phyloP scores from a whole-genome alignment of 2,888 invertebrate genomes.

The Urechis unicinctus region DNA sequence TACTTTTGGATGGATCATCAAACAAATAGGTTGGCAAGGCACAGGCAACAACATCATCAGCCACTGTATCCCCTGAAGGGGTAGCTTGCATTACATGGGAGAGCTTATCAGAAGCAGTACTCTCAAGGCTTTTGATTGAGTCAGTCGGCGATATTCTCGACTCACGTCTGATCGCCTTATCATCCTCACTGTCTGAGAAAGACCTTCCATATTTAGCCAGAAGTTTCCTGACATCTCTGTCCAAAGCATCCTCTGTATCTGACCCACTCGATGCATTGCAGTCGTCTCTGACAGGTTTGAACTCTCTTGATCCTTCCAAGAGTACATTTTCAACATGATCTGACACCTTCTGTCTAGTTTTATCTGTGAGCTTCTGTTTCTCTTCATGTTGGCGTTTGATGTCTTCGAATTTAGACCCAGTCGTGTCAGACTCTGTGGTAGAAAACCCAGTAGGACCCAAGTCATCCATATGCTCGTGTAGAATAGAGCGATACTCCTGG shows the following conservation, averaged over 20 bases:
- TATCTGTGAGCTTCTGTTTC: no score
- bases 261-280: not conserved
- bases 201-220: conserved; percentile 15
- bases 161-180: not conserved
- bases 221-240: conserved; percentile 16
- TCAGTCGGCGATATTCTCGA: not conserved
- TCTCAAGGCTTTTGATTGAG: not conserved
- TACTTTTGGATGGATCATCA: conserved; percentile 14
- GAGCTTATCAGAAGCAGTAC: not conserved
- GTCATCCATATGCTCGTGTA: not conserved
- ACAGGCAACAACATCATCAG: not conserved
- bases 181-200: conserved; percentile 10
- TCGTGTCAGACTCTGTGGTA: not conserved
- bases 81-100: not conserved
- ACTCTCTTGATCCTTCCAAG: not conserved
- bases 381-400: not conserved
- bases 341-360: no score
- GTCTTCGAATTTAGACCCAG: no score
- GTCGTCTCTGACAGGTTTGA: not conserved
- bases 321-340: not conserved
- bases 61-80: not conserved
- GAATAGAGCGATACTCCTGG: not conserved
- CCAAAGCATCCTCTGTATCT: conserved; percentile 12
- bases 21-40: conserved; percentile 4
- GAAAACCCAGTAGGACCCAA: not conserved